Evolutionary conservation across 2,888 invertebrate genomes (phyloP).

Genomic region (Ophioninae sp.): DNA sequence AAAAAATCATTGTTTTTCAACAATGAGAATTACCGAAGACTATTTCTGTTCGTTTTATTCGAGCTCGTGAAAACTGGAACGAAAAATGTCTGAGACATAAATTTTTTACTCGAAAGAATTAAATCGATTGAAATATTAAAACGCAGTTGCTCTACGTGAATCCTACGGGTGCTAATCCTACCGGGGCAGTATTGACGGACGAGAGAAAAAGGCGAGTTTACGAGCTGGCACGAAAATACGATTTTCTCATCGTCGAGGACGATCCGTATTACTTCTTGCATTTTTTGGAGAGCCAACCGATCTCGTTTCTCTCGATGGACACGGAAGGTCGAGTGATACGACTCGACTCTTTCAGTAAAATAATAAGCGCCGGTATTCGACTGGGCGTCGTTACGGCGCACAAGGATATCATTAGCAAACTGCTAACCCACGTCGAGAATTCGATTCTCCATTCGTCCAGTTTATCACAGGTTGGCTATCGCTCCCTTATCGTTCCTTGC

Average conservation of each 20-base stretch:
- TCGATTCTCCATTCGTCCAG: constrained; percentile 85
- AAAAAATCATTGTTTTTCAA: not conserved
- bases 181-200: constrained; percentile 86
- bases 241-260: constrained; percentile 90
- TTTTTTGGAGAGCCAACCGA: constrained; percentile 84
- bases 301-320: constrained; percentile 88
- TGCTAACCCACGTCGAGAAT: constrained; percentile 87
- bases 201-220: constrained; percentile 86
- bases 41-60: too few relatives aligned
- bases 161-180: constrained; percentile 90
- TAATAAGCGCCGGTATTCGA: constrained; percentile 87
- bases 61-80: too few relatives aligned
- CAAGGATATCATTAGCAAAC: constrained; percentile 83
- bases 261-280: constrained; percentile 91
- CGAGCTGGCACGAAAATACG: constrained; percentile 87
- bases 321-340: constrained; percentile 89
- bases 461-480: constrained; percentile 84
- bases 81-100: too few relatives aligned
- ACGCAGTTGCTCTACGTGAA: constrained; percentile 86
- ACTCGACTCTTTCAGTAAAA: constrained; percentile 90
- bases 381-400: constrained; percentile 89
- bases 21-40: too few relatives aligned
- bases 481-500: not conserved
- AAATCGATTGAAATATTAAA: not conserved
- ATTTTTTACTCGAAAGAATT: too few relatives aligned